A percentile compares a stretch with the other conserved stretches of the same genome.
Conservation (phyloP, 1,140 invertebrate species). For the Euborellia annulipes region DNA sequence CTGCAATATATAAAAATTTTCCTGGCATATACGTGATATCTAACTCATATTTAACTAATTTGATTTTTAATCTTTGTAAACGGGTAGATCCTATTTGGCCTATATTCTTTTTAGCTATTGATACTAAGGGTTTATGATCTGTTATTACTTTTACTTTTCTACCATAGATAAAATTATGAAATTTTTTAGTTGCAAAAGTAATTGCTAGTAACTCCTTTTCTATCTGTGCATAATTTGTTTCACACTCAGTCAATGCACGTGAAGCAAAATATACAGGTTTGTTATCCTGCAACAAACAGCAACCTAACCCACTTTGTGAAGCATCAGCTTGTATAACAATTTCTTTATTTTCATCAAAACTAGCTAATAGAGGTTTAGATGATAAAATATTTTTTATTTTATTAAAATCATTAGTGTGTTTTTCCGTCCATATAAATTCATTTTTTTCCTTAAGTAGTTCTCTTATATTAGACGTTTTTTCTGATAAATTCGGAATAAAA, state of each 20-base stretch:
- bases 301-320: slow-evolving; percentile 21
- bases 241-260: slow-evolving; percentile 20
- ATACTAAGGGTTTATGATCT: slow-evolving; percentile 30
- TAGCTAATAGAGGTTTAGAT: slow-evolving; percentile 17
- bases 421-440: slow-evolving; percentile 13
- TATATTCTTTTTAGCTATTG: slow-evolving; percentile 24
- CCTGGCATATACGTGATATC: slow-evolving; percentile 22
- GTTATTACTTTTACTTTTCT: slow-evolving; percentile 23
- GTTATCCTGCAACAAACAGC: slow-evolving; percentile 21
- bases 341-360: slow-evolving; percentile 18
- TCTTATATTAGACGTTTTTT: slow-evolving; percentile 10
- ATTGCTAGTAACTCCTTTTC: slow-evolving; percentile 25
- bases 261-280: slow-evolving; percentile 20
- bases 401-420: slow-evolving; percentile 15
- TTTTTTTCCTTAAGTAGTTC: slow-evolving; percentile 12
- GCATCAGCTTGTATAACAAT: slow-evolving; percentile 21
- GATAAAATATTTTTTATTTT: slow-evolving; percentile 18
- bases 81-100: slow-evolving; percentile 21
- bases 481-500: slow-evolving; percentile 16
- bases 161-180: slow-evolving; percentile 23
- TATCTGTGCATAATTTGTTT: slow-evolving; percentile 22
- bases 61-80: slow-evolving; percentile 26
- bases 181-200: slow-evolving; percentile 19
- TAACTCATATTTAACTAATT: slow-evolving; percentile 22
- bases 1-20: slow-evolving; percentile 27